Evolutionary conservation across 2,888 invertebrate genomes (phyloP), one percentile per base, ranked within the genome.

Genomic region (Nemapogon koenigi): DNA sequence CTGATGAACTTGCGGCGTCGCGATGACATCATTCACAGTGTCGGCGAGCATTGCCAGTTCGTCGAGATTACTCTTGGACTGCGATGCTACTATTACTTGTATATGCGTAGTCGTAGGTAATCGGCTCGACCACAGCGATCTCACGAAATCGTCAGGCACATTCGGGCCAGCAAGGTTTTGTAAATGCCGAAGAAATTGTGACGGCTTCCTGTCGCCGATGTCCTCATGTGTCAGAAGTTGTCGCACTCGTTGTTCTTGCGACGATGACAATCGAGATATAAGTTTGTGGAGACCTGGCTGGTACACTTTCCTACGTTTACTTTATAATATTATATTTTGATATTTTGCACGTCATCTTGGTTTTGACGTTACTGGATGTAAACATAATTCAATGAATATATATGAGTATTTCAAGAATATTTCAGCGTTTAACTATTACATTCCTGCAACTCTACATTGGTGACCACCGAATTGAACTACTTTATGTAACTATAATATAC

Each of bases 41-140:
- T 35, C 35, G 8, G 35, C 35, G n/a, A 35, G 13, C 4, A 4
- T 15, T 6, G 36, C 17, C 17, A 36, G 10, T n/a, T 2, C 10
- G 16, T 26, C 36, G 15, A 36, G 28, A 3, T 26, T 11, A 3
- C 16, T 6, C 3, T 26, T 16, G 4, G 3, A 8, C 14, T 35
- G 25, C 13, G 16, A 35, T 13, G 22, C 8, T 2, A 33, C 19
- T 16, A 32, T 13, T 15, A 8, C 3, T 15, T 16, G 17, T 39
- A 35, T 29, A n/a, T n/a, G n/a, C n/a, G n/a, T n/a, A 26, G n/a
- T 38, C 11, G 15, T 38, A 11, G 46, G 44, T 7, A 48, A 33
- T 0, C 46, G 38, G 19, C 44, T 41, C 1, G 35, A 26, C 43
- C 46, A 46, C 4, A 46, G 44, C 2, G 40, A 28, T 13, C 19